Conservation (phyloP, 2,113 vertebrate genomes). For the Aspiorhynchus laticeps region DNA sequence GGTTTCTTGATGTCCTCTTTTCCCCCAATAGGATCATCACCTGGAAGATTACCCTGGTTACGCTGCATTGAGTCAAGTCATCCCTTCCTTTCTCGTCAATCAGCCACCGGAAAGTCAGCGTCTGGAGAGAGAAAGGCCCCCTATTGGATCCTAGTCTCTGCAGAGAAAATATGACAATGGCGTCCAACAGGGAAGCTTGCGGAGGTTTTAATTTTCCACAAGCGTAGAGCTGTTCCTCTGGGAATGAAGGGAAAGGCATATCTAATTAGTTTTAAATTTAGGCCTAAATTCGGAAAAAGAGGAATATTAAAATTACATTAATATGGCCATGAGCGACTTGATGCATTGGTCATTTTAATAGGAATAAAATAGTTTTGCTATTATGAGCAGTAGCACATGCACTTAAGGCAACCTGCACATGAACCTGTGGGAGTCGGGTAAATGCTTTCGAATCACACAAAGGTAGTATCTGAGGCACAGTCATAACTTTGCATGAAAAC, state of each 20-base stretch:
- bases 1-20: constrained; percentile 42
- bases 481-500: neutral
- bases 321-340: neutral
- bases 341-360: constrained; percentile 29
- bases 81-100: constrained; percentile 57
- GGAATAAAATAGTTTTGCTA: neutral
- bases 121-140: constrained; percentile 33
- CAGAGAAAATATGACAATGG: constrained; percentile 22
- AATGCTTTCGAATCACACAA: neutral
- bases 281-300: constrained; percentile 27
- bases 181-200: constrained; percentile 22
- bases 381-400: neutral
- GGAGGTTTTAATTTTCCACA: constrained; percentile 35
- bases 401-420: constrained; percentile 6
- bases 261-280: constrained; percentile 41
- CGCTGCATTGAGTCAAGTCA: constrained; percentile 58
- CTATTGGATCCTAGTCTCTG: constrained; percentile 25
- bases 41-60: constrained; percentile 63
- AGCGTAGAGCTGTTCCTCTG: constrained; percentile 11
- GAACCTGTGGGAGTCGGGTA: neutral
- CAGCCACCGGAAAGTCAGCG: constrained; percentile 49
- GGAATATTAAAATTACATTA: constrained; percentile 30
- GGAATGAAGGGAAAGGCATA: constrained; percentile 35
- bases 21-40: constrained; percentile 55
- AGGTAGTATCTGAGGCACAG: neutral